Evolutionary conservation across 2,888 invertebrate genomes (phyloP).

Genomic region (Podabrus alpinus): DNA sequence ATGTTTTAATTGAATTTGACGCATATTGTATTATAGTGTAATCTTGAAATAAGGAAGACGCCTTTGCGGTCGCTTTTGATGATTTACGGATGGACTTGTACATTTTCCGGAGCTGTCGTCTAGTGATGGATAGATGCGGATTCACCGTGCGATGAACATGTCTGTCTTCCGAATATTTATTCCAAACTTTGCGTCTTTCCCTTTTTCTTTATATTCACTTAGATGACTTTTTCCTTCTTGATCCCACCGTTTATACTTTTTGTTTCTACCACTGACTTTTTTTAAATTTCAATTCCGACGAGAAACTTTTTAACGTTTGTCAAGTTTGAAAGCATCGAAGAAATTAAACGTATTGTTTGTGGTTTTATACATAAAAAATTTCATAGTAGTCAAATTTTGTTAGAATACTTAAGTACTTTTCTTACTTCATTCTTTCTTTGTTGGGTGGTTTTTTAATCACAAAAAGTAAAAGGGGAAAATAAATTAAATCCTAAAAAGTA

Average conservation of each 20-base stretch:
- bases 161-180: conserved; percentile 31
- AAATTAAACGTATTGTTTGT: conserved; percentile 23
- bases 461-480: background rate
- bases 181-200: conserved; percentile 29
- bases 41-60: conserved; percentile 26
- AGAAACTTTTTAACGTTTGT: conserved; percentile 21
- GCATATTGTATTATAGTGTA: conserved; percentile 26
- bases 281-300: conserved; percentile 21
- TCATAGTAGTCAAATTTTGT: background rate
- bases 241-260: conserved; percentile 33
- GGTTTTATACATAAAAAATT: background rate
- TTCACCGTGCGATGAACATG: conserved; percentile 32
- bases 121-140: conserved; percentile 31
- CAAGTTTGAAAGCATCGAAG: conserved; percentile 16
- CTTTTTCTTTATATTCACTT: conserved; percentile 32
- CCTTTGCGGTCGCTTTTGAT: conserved; percentile 25
- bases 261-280: conserved; percentile 25
- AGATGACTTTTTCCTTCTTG: conserved; percentile 28
- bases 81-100: conserved; percentile 34
- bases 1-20: conserved; percentile 30
- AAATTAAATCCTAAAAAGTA: background rate
- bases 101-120: conserved; percentile 25
- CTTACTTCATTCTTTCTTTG: background rate
- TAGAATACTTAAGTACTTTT: background rate
- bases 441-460: background rate